These are phyloP conservation scores for Octopus bimaculoides DNA, from an alignment of 1,140 invertebrate genomes.

Conservation along the genomic window DNA sequence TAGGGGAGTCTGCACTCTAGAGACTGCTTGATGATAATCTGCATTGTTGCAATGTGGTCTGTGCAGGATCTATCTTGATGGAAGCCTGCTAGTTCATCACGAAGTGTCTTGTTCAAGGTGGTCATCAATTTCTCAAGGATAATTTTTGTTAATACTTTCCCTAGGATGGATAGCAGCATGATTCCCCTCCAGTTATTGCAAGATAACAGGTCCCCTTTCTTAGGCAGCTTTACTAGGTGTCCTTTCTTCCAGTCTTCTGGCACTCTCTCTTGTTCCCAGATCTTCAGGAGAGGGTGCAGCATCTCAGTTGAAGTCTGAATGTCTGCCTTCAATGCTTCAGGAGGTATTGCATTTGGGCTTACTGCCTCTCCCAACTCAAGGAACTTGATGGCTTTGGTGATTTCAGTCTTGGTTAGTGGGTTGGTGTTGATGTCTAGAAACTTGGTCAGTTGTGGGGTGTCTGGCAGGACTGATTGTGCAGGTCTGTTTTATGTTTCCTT, in stretches of 20 bases:
- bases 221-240: neutral
- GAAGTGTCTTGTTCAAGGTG: too few species aligned
- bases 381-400: too few species aligned
- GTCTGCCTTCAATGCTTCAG: neutral
- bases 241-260: neutral
- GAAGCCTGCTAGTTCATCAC: conserved; percentile 26
- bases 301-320: too few species aligned
- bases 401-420: too few species aligned
- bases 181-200: neutral
- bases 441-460: too few species aligned
- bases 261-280: neutral
- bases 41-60: conserved; percentile 30
- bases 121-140: too few species aligned
- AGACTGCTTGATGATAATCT: conserved; percentile 30
- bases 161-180: neutral
- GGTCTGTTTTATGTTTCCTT: too few species aligned
- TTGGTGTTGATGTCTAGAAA: too few species aligned
- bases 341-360: neutral
- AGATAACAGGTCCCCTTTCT: neutral
- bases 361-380: neutral
- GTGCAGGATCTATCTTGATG: conserved; percentile 24
- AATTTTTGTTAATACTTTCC: too few species aligned
- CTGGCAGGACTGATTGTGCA: too few species aligned
- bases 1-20: too few species aligned
- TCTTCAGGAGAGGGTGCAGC: neutral